Evolutionary conservation across 1,140 invertebrate genomes (phyloP).

Genomic region (Drosophila ercepeae): DNA sequence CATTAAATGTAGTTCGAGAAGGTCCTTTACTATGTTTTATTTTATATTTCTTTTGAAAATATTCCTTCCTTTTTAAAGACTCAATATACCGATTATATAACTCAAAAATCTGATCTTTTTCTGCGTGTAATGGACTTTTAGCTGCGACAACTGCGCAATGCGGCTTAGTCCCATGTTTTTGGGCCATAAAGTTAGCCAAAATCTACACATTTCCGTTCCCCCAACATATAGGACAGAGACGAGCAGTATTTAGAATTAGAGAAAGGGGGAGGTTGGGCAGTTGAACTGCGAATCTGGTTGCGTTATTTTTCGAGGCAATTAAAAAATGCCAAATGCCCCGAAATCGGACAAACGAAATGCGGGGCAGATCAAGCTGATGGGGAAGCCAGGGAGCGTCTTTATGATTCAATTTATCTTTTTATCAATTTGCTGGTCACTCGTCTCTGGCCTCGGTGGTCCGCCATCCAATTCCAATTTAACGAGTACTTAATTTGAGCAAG

Average conservation of each 20-base stretch:
- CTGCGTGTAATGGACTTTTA: constrained; percentile 19
- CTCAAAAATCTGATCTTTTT: neutral
- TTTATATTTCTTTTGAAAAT: no score
- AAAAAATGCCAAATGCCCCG: constrained; percentile 31
- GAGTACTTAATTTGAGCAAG: constrained; percentile 81
- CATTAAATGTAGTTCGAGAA: no score
- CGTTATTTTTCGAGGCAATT: constrained; percentile 45
- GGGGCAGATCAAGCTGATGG: neutral
- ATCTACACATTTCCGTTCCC: neutral
- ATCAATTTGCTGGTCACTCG: constrained; percentile 63
- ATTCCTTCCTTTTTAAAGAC: neutral
- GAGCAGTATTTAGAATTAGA: constrained; percentile 27
- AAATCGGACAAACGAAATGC: constrained; percentile 31
- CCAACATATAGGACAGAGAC: neutral
- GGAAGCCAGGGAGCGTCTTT: constrained; percentile 26
- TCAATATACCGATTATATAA: neutral
- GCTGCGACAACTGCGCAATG: constrained; percentile 51
- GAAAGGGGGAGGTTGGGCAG: neutral
- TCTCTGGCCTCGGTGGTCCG: constrained; percentile 11
- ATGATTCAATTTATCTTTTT: constrained; percentile 72
- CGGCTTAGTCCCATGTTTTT: constrained; percentile 48
- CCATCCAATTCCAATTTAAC: constrained; percentile 78
- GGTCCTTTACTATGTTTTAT: no score
- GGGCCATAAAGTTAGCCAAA: constrained; percentile 27
- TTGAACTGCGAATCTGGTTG: constrained; percentile 43